Evolutionary conservation across 2,113 vertebrate species (phyloP).

Genomic region (Erpornis zantholeuca): DNA sequence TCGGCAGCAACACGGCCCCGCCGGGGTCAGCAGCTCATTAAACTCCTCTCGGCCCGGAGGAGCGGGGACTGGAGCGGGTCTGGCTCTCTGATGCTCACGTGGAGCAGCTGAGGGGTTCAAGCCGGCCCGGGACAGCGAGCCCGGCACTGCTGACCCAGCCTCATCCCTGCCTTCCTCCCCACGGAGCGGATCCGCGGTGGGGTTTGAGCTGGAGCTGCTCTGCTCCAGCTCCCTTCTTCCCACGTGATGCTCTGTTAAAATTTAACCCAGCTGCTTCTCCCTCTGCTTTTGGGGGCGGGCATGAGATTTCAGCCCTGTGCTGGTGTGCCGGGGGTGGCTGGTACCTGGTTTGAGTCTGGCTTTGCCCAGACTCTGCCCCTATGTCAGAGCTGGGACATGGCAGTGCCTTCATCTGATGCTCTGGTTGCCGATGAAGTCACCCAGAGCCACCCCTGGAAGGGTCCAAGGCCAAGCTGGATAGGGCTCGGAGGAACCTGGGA

Average conservation of each 20-base stretch:
- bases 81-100: fast-evolving
- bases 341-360: not conserved
- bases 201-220: not conserved
- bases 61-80: not conserved
- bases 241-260: fast-evolving
- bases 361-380: not conserved
- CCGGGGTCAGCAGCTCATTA: constrained; percentile 10
- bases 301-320: not conserved
- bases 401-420: not conserved
- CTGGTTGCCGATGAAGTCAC: not conserved
- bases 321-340: not conserved
- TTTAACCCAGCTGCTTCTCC: not conserved
- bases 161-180: not conserved
- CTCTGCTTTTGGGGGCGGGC: not conserved
- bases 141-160: fast-evolving
- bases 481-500: not conserved
- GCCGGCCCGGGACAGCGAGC: not conserved
- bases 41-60: not conserved
- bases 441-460: not conserved
- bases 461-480: not conserved
- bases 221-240: not conserved
- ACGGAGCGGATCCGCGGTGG: fast-evolving
- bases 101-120: not conserved
- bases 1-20: not conserved
- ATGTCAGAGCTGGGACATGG: fast-evolving